Conservation (phyloP, 2,888 invertebrate genomes). For the Coelinius sp. region DNA sequence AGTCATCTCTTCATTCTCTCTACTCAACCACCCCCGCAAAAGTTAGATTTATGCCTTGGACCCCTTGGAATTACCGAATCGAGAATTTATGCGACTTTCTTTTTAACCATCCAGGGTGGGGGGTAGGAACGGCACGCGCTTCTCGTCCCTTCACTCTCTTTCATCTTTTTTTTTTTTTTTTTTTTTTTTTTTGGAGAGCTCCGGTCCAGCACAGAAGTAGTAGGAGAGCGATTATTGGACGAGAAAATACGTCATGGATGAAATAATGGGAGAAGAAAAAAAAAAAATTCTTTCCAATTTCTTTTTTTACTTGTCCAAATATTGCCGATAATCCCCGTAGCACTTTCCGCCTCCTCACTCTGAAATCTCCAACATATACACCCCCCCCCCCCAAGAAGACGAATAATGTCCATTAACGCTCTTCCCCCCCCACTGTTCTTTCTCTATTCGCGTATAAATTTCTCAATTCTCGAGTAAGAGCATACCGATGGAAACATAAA, state of each 20-base stretch:
- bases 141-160: conserved; percentile 11
- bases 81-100: conserved; percentile 63
- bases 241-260: neutral
- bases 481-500: conserved; percentile 46
- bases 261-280: neutral
- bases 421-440: conserved; percentile 20
- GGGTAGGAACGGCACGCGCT: neutral
- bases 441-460: conserved; percentile 24
- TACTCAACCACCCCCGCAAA: conserved; percentile 54
- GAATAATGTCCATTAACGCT: conserved; percentile 42
- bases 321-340: conserved; percentile 32
- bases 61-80: conserved; percentile 66
- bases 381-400: conserved; percentile 17
- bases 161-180: neutral
- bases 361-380: neutral
- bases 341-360: neutral
- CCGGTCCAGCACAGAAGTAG: neutral
- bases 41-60: conserved; percentile 67
- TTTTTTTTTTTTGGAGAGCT: neutral
- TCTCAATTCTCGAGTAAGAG: conserved; percentile 8
- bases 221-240: neutral
- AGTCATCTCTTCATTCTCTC: conserved; percentile 42
- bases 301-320: conserved; percentile 5
- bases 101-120: conserved; percentile 36
- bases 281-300: neutral